Percentiles rank a stretch among this genome's conserved stretches.
phyloP scores from a whole-genome alignment of 1,140 invertebrate genomes.

The Brachionus rotundiformis region DNA sequence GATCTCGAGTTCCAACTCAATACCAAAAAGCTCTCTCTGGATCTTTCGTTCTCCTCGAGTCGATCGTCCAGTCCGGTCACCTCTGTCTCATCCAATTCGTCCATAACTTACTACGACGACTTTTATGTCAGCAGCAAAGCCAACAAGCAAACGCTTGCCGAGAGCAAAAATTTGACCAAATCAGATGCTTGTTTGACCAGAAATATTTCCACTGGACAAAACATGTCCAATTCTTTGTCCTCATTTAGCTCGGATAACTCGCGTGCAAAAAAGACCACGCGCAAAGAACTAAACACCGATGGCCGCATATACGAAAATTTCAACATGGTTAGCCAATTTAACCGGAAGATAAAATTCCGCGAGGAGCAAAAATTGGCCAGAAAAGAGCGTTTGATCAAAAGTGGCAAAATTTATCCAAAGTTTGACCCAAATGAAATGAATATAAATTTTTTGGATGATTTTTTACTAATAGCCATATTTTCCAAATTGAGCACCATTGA shows the following conservation, averaged over 20 bases:
- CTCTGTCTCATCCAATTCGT: not conserved
- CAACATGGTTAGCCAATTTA: not conserved
- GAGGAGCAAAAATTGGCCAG: not conserved
- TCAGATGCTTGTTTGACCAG: not conserved
- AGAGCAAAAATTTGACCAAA: not conserved
- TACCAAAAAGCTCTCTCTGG: not conserved
- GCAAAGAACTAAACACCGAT: not conserved
- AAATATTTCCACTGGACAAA: too few species aligned
- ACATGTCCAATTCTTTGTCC: not conserved
- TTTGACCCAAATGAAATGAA: not conserved
- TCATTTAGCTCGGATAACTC: not conserved
- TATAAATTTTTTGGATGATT: constrained; percentile 24
- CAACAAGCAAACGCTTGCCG: not conserved
- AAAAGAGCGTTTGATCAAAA: not conserved
- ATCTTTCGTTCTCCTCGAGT: not conserved
- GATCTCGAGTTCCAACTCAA: not conserved
- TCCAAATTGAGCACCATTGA: not conserved
- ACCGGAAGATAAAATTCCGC: not conserved
- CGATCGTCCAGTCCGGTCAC: not conserved
- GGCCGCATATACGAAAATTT: not conserved
- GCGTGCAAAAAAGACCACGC: not conserved
- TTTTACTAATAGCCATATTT: constrained; percentile 10
- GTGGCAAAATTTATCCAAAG: not conserved
- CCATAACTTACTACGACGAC: constrained; percentile 38
- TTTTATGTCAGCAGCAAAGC: constrained; percentile 22